phyloP scores from a whole-genome alignment of 1,140 invertebrate genomes.

The Anastatus disparis region DNA sequence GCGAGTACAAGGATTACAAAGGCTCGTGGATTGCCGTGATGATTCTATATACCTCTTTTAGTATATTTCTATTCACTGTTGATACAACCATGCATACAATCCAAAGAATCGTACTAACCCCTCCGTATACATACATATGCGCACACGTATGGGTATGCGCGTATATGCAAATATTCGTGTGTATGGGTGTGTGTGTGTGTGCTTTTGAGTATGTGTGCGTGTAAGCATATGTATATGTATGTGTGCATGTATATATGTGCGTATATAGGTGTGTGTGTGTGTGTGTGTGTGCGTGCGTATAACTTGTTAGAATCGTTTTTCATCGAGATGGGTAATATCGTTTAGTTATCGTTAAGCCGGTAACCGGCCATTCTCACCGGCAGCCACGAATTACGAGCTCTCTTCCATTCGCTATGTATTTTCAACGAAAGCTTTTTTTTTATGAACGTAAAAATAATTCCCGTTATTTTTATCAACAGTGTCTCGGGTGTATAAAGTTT shows the following conservation, averaged over 20 bases:
- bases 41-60: neutral
- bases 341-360: conserved; percentile 37
- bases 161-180: too few relatives aligned
- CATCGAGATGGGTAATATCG: conserved; percentile 20
- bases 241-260: neutral
- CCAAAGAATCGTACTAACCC: too few relatives aligned
- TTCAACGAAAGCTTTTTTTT: conserved; percentile 4
- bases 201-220: too few relatives aligned
- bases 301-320: conserved; percentile 17
- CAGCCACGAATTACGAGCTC: neutral
- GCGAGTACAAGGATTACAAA: conserved; percentile 23
- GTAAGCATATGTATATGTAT: neutral
- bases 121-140: too few relatives aligned
- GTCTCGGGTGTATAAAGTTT: neutral
- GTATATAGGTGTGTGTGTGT: neutral
- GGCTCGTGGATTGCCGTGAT: neutral
- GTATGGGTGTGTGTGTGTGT: too few relatives aligned
- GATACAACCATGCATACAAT: too few relatives aligned
- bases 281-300: neutral
- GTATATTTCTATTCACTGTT: too few relatives aligned
- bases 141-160: too few relatives aligned
- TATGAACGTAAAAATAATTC: neutral
- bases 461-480: too few relatives aligned
- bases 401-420: neutral
- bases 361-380: conserved; percentile 22